Base-by-base conservation (phyloP, 2,797 vertebrate genomes). In the Sylvia borin region DNA sequence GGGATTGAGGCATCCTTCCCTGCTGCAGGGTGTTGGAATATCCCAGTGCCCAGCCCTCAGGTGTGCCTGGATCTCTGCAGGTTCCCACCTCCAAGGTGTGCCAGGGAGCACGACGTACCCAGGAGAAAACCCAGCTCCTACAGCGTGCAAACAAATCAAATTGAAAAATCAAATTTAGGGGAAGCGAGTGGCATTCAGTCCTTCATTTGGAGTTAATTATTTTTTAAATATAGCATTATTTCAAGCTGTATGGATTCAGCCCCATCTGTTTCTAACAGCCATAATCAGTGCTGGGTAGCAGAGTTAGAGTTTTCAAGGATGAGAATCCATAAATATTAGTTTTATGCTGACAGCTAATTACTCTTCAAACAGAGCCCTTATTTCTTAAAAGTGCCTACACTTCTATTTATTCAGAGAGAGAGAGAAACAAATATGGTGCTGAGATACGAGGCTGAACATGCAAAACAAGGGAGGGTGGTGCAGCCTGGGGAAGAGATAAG, bases 301-400 rank as follows among this genome's bases (percentile, higher is more conserved):
- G 90, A 92, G 85, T 87, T 92, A 88, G 71, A 61, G 89, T 85
- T 97, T 95, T 90, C 76, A 90, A 88, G 85, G 93, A 83, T 88
- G 83, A 95, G 80, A 92, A 96, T 94, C 93, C 95, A 90, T 91
- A 87, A 88, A 83, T 95, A 86, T 90, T 92, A 78, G 94, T 85
- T 95, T 90, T 94, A 90, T 93, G 90, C 93, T 95, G 87, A 97
- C 93, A 85, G 94, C 94, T 95, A 95, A 96, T 96, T 96, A 93
- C 92, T 96, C 92, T 93, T 96, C 92, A 91, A 78, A 95, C 93
- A 88, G 50, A 95, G 73, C 71, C 40, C 83, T 95, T 86, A 90
- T 88, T 97, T 82, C 85, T 95, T 96, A 94, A 95, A 96, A 95
- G 55, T 92, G 94, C 85, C 88, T 86, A 48, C 78, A 62, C 83